Evolutionary conservation across 2,797 vertebrate genomes (phyloP), one percentile per base, ranked within the genome.

Genomic region (Ctenopoma kingsleyae): DNA sequence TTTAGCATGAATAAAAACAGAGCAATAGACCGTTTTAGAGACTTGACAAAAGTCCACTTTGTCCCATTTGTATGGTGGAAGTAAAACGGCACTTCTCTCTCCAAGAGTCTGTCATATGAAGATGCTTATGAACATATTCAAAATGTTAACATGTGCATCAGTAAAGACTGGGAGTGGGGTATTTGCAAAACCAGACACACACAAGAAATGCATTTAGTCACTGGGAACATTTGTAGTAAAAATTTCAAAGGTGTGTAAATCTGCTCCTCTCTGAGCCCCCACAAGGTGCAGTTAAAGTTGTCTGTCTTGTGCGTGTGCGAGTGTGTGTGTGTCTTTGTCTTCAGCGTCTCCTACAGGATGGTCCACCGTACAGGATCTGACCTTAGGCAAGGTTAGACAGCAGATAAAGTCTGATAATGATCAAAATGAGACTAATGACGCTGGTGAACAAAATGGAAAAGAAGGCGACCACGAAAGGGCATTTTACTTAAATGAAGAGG

Each of bases 351-450:
- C 23, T 25, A 7, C 54, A 54, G 7, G 54, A 54, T 8, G 5
- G 5, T 47, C 40, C 16, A 12, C 30, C 20, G 32, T 43, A 16
- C 23, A 40, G 19, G 22, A 46, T 43, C 46, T 80, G 53, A 59
- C 64, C 56, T 67, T 12, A 46, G 32, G 65, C 64, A 65, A 74
- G 62, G 69, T 74, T 12, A 67, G 46, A 50, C 27, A 5, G 38
- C 47, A 50, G 40, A 56, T 49, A 55, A 16, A 71, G 32, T 43
- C 22, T 35, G 74, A 66, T 74, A 65, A 83, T 55, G 57, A 74
- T 72, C 69, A 47, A 46, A 74, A 35, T 68, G 36, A 73, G 50
- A 58, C 46, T 15, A 56, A 64, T 15, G 40, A 51, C n/a, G 17
- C 43, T 3, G 23, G 15, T 11, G 25, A 61, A 46, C 57, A 69